These are phyloP conservation scores for Mus pahari DNA, from an alignment of 2,113 vertebrate genomes.

Conservation along the genomic window DNA sequence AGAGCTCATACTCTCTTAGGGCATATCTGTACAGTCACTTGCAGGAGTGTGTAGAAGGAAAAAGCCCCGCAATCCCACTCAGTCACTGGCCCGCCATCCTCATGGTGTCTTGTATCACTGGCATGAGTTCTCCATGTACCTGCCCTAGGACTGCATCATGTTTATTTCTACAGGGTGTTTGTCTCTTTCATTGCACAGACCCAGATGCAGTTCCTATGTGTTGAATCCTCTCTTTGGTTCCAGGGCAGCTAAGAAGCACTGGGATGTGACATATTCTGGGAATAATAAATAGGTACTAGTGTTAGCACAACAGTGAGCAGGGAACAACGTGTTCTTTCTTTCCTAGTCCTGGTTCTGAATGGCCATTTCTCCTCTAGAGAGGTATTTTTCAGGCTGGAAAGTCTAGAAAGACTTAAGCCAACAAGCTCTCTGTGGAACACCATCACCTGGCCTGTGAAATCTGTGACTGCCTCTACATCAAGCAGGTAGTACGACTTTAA, in stretches of 20 bases:
- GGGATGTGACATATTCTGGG: background rate
- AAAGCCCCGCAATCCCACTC: fast-evolving
- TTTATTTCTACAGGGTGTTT: background rate
- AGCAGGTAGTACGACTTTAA: background rate
- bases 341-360: background rate
- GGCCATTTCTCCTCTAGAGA: background rate
- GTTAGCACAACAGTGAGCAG: background rate
- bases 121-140: fast-evolving
- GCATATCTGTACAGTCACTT: background rate
- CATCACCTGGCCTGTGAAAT: too few relatives aligned
- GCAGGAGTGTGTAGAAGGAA: fast-evolving
- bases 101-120: background rate
- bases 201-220: background rate
- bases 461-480: background rate
- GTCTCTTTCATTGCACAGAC: background rate
- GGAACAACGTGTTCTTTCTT: background rate
- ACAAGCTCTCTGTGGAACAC: too few relatives aligned
- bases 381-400: background rate
- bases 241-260: background rate
- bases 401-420: background rate
- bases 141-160: fast-evolving
- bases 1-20: fast-evolving
- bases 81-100: too few relatives aligned
- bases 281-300: fast-evolving
- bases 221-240: background rate